Conservation (phyloP, 1,140 invertebrate genomes). For the Coptotermes formosanus region DNA sequence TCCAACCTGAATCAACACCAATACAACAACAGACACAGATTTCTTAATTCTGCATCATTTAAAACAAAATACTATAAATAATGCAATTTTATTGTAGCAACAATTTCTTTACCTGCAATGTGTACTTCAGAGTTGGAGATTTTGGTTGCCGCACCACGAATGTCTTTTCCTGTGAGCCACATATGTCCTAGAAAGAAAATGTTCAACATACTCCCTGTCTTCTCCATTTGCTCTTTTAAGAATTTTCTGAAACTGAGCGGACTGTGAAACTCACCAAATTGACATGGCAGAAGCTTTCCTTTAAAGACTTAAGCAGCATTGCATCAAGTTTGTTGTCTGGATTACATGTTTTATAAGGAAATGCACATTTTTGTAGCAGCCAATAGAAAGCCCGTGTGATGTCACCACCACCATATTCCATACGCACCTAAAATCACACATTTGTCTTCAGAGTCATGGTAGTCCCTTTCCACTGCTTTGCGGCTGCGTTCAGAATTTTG, state of each 20-base stretch:
- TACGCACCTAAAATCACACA: slow-evolving; percentile 49
- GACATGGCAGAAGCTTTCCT: slow-evolving; percentile 88
- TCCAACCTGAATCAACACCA: slow-evolving; percentile 65
- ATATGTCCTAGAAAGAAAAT: slow-evolving; percentile 62
- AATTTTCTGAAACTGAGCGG: too few species aligned
- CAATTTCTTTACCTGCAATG: slow-evolving; percentile 51
- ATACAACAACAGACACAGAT: background rate
- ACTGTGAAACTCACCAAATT: slow-evolving; percentile 59
- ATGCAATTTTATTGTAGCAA: too few species aligned
- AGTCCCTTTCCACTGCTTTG: too few species aligned
- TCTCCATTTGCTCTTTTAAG: too few species aligned
- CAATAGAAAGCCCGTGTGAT: slow-evolving; percentile 83
- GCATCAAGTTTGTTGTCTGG: slow-evolving; percentile 68
- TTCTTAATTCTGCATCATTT: too few species aligned
- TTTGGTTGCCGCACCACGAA: slow-evolving; percentile 75
- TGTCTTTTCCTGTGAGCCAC: slow-evolving; percentile 77
- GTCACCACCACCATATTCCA: slow-evolving; percentile 89
- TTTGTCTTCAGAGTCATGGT: background rate
- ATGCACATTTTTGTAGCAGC: slow-evolving; percentile 83
- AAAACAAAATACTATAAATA: too few species aligned
- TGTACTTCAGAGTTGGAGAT: slow-evolving; percentile 70
- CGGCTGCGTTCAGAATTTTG: too few species aligned
- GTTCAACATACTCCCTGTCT: too few species aligned
- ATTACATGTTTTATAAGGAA: slow-evolving; percentile 81
- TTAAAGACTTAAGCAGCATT: slow-evolving; percentile 76